phyloP scores from a whole-genome alignment of 2,113 vertebrate genomes.

The Nyctibius bracteatus region DNA sequence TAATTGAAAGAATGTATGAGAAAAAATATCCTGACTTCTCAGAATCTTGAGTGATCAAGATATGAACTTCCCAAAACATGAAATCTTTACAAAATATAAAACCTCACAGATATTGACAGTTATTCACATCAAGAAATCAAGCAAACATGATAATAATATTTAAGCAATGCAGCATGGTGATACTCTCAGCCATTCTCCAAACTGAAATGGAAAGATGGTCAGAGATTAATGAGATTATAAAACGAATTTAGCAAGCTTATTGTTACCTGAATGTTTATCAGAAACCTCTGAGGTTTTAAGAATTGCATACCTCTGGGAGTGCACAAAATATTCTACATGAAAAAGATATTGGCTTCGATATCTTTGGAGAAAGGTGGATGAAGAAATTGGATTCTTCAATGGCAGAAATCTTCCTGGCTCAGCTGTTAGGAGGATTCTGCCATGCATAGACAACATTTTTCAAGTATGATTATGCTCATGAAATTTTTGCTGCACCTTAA shows the following conservation, averaged over 20 bases:
- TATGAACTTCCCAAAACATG: neutral
- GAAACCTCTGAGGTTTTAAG: slow-evolving; percentile 25
- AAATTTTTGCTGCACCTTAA: neutral
- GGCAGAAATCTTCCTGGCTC: neutral
- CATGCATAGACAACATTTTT: neutral
- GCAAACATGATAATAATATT: neutral
- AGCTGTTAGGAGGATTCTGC: neutral
- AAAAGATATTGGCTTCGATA: slow-evolving; percentile 16
- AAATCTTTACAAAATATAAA: neutral
- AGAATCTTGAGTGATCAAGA: neutral
- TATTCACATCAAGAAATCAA: neutral
- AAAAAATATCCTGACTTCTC: neutral
- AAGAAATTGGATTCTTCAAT: slow-evolving; percentile 9
- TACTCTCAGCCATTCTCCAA: neutral
- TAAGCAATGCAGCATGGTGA: neutral
- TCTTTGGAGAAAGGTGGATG: neutral
- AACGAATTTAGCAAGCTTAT: slow-evolving; percentile 32
- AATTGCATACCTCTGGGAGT: neutral
- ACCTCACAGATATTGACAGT: neutral
- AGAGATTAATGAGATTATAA: slow-evolving; percentile 53
- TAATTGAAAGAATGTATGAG: neutral
- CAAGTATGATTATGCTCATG: neutral
- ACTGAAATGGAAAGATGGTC: neutral
- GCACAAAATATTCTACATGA: neutral
- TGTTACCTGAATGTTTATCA: slow-evolving; percentile 52